Conservation (phyloP, 1,140 invertebrate genomes). For the Drosophila rhopaloa region DNA sequence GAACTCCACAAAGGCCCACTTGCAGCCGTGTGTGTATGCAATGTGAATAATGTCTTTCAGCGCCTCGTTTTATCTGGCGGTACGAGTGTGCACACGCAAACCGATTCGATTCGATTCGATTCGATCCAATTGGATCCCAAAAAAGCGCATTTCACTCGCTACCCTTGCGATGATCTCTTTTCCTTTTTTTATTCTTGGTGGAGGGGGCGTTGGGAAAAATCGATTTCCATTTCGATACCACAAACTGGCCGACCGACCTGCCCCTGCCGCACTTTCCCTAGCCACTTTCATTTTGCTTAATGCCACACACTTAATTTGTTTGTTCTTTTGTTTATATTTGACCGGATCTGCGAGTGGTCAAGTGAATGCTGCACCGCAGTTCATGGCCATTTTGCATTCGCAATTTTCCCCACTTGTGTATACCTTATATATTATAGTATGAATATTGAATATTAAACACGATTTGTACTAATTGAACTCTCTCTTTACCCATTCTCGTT, state of each 20-base stretch:
- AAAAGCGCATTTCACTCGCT: conserved; percentile 69
- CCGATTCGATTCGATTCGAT: conserved; percentile 34
- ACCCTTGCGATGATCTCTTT: conserved; percentile 26
- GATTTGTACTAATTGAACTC: conserved; percentile 34
- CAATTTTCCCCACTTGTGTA: conserved; percentile 29
- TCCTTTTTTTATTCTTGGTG: not conserved
- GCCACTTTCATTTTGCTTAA: conserved; percentile 38
- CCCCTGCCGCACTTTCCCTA: conserved; percentile 4
- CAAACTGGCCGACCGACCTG: conserved; percentile 4
- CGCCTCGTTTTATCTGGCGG: conserved; percentile 69
- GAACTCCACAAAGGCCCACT: conserved; percentile 38
- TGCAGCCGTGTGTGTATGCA: conserved; percentile 53
- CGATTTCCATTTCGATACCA: conserved; percentile 45
- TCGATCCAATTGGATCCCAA: conserved; percentile 28
- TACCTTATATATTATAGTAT: conserved; percentile 7
- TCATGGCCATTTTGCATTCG: conserved; percentile 60
- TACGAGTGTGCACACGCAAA: conserved; percentile 42
- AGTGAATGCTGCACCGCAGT: conserved; percentile 54
- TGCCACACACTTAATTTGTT: conserved; percentile 46
- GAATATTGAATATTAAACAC: conserved; percentile 22
- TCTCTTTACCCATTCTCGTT: conserved; percentile 19
- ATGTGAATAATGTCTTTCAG: conserved; percentile 81
- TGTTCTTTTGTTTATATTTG: conserved; percentile 53
- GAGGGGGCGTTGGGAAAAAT: conserved; percentile 12
- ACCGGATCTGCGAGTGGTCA: conserved; percentile 38